phyloP scores from a whole-genome alignment of 2,113 vertebrate species.

The Sebastes schlegelii region DNA sequence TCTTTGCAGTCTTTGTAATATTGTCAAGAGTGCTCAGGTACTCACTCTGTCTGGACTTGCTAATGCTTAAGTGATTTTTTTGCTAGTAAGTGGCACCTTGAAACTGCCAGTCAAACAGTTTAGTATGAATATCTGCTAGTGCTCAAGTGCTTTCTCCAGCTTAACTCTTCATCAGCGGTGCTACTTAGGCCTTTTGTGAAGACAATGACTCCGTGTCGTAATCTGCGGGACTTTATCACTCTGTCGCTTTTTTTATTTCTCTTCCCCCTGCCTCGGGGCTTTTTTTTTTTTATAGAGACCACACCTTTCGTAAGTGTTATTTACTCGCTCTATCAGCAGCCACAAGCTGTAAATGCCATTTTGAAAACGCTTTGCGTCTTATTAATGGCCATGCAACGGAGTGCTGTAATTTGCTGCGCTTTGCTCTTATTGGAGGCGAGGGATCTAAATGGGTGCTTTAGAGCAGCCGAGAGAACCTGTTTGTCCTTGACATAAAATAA shows the following conservation, averaged over 20 bases:
- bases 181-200: conserved; percentile 55
- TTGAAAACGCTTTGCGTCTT: conserved; percentile 73
- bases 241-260: conserved; percentile 51
- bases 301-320: conserved; percentile 69
- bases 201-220: conserved; percentile 43
- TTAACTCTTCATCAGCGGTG: conserved; percentile 35
- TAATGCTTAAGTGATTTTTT: conserved; percentile 70
- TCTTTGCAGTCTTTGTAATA: conserved; percentile 48
- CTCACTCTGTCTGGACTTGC: conserved; percentile 46
- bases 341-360: conserved; percentile 75
- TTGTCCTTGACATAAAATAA: conserved; percentile 85
- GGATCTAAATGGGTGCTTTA: conserved; percentile 75
- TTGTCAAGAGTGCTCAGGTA: conserved; percentile 47
- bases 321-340: conserved; percentile 66
- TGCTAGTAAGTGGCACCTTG: conserved; percentile 61
- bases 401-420: conserved; percentile 73
- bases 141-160: conserved; percentile 46
- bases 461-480: conserved; percentile 68
- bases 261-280: conserved; percentile 25
- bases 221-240: conserved; percentile 56
- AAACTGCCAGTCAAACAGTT: conserved; percentile 65
- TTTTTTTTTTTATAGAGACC: conserved; percentile 48
- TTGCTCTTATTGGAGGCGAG: conserved; percentile 67
- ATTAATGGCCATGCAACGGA: conserved; percentile 66
- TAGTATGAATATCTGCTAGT: conserved; percentile 13